Percentiles rank a stretch among this genome's conserved stretches.
phyloP scores from a whole-genome alignment of 2,888 invertebrate genomes.

The Blastobasis adustella region DNA sequence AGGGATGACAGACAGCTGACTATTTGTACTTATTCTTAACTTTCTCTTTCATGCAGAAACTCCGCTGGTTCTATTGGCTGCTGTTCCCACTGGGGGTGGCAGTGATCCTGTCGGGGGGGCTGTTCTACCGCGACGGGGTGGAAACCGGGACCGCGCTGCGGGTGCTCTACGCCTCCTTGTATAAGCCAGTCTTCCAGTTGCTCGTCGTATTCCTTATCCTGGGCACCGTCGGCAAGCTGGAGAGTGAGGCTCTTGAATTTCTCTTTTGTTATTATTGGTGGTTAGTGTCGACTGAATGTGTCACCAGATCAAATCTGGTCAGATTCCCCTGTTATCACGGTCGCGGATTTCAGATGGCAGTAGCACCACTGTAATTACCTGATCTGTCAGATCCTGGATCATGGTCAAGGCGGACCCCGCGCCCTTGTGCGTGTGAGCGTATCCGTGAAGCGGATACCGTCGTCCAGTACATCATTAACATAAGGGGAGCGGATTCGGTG shows the following conservation, averaged over 20 bases:
- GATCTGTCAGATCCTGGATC: too few species aligned
- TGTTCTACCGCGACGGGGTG: conserved; percentile 44
- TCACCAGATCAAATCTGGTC: too few species aligned
- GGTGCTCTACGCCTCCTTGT: conserved; percentile 42
- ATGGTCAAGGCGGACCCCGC: too few species aligned
- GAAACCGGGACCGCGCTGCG: conserved; percentile 17
- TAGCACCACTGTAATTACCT: too few species aligned
- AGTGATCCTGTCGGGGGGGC: conserved; percentile 48
- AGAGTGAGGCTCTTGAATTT: conserved; percentile 33
- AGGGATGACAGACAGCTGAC: background rate
- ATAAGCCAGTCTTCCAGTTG: conserved; percentile 48
- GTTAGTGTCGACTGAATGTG: too few species aligned
- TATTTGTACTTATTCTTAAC: background rate
- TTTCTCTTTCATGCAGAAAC: conserved; percentile 28
- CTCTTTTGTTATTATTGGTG: background rate
- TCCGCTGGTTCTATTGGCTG: conserved; percentile 41
- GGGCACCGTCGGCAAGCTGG: conserved; percentile 43
- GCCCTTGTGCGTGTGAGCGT: too few species aligned
- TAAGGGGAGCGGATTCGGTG: too few species aligned
- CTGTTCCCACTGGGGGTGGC: conserved; percentile 38
- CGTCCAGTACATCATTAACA: too few species aligned
- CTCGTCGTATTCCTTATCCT: conserved; percentile 34
- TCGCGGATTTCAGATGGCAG: too few species aligned
- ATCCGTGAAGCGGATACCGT: too few species aligned
- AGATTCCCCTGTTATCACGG: too few species aligned